Evolutionary conservation across 2,888 invertebrate species (phyloP), one percentile per base, ranked within the genome.

Genomic region (Ophion ventricosus): DNA sequence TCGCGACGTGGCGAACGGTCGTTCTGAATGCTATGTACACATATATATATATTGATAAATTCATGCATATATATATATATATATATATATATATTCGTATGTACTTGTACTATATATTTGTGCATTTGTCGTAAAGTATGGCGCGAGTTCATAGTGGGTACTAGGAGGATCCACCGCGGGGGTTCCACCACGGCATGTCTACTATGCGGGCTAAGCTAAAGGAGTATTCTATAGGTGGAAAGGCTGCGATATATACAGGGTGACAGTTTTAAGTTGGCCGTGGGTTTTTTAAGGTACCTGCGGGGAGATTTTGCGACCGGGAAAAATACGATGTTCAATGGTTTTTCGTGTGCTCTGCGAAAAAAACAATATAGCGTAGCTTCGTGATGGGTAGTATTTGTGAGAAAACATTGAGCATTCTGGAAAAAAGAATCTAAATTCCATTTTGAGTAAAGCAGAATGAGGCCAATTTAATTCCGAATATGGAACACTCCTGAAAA

Each of bases 71-170:
- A 20, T 23, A 23, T 23, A 23, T 23, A 57, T 57, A 10, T 56
- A 35, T 11, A 40, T 61, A 17, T 56, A 69, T 72, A 61, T 73
- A 49, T 49, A 72, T 75, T 49, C 20, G 25, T 67, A 23, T 59
- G 11, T 8, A 63, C 56, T 8, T 23, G 25, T 74, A 26, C 49
- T 70, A 64, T 76, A 78, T 83, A 54, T 73, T 23, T 76, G 57
- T 79, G 82, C 72, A 49, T 85, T 84, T 85, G 85, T 87, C 86
- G 81, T 85, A 86, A 87, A 87, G 85, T 87, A 84, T 79, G 54
- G 76, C 76, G 54, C 75, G 64, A 69, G 76, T 59, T 74, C 40
- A 63, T 40, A 49, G 66, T 61, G 20, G 40, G 73, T 66, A 72
- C 77, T 75, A 80, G 82, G 63, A 80, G 79, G 78, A 85, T 86